These are phyloP conservation scores for Drosophila repletoides DNA, from an alignment of 1,140 invertebrate species.

Conservation along the genomic window DNA sequence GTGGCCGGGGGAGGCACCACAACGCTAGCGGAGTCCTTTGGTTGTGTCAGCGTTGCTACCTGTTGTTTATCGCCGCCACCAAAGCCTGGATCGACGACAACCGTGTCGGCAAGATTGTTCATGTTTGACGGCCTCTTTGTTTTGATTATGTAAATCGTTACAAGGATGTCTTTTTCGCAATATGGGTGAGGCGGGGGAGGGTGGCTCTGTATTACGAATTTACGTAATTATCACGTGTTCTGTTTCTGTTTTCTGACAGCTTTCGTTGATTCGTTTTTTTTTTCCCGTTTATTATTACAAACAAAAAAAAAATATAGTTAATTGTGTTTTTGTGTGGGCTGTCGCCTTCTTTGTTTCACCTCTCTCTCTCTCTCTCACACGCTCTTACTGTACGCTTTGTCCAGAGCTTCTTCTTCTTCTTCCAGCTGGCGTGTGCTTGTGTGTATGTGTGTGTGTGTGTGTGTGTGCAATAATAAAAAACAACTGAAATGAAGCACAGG, in stretches of 20 bases:
- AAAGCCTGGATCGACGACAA: slow-evolving; percentile 79
- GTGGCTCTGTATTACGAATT: neutral
- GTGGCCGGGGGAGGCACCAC: slow-evolving; percentile 82
- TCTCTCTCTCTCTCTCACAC: too few relatives aligned
- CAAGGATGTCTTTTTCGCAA: slow-evolving; percentile 23
- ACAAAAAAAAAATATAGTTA: slow-evolving; percentile 40
- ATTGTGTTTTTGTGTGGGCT: slow-evolving; percentile 57
- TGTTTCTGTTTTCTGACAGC: slow-evolving; percentile 16
- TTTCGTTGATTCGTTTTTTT: slow-evolving; percentile 26
- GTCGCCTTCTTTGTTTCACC: slow-evolving; percentile 71
- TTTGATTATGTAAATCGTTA: slow-evolving; percentile 62
- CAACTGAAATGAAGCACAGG: slow-evolving; percentile 30
- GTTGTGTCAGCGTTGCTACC: slow-evolving; percentile 44
- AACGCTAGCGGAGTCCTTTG: slow-evolving; percentile 69
- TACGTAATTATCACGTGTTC: slow-evolving; percentile 38
- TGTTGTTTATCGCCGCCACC: slow-evolving; percentile 74
- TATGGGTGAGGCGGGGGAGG: neutral
- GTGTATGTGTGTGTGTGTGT: too few relatives aligned
- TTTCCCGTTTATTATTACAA: too few relatives aligned
- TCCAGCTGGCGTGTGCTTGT: slow-evolving; percentile 38
- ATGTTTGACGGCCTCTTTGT: slow-evolving; percentile 44
- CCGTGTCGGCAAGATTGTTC: slow-evolving; percentile 74
- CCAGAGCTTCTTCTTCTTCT: slow-evolving; percentile 36
- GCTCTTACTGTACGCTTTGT: slow-evolving; percentile 23
- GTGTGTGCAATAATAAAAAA: slow-evolving; percentile 41